These are phyloP conservation scores for Hyphantria cunea DNA, from an alignment of 1,140 invertebrate species.

Conservation along the genomic window DNA sequence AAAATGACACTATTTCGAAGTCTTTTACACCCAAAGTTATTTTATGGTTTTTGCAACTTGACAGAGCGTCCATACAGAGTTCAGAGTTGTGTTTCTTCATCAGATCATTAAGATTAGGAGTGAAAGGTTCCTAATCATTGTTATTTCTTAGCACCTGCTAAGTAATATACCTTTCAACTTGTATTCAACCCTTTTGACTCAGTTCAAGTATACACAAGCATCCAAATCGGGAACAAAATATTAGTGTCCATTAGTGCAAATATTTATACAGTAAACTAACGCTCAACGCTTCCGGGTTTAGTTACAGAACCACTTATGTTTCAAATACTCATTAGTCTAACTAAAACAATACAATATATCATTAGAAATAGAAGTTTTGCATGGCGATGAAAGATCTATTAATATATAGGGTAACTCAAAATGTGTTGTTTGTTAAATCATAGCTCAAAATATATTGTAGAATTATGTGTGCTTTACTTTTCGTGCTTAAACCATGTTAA, in stretches of 20 bases:
- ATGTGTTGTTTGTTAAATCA: neutral
- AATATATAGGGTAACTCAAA: neutral
- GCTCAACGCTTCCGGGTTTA: neutral
- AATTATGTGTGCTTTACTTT: too few relatives aligned
- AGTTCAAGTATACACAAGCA: neutral
- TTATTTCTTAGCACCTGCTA: neutral
- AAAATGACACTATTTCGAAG: too few relatives aligned
- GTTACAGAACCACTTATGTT: neutral
- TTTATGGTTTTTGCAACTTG: too few relatives aligned
- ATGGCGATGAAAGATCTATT: too few relatives aligned
- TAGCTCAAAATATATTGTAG: conserved; percentile 9
- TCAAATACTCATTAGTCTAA: neutral
- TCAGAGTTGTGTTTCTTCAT: too few relatives aligned
- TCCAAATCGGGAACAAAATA: neutral
- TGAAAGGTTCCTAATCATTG: neutral
- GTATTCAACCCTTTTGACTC: neutral
- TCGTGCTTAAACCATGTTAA: too few relatives aligned
- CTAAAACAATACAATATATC: neutral
- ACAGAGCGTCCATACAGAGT: too few relatives aligned
- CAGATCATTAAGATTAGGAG: too few relatives aligned
- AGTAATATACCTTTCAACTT: neutral
- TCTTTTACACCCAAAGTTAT: too few relatives aligned
- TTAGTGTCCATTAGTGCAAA: neutral
- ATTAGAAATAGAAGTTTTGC: too few relatives aligned
- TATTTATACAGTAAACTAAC: neutral